phyloP scores from a whole-genome alignment of 1,140 invertebrate genomes.

The Patella vulgata region DNA sequence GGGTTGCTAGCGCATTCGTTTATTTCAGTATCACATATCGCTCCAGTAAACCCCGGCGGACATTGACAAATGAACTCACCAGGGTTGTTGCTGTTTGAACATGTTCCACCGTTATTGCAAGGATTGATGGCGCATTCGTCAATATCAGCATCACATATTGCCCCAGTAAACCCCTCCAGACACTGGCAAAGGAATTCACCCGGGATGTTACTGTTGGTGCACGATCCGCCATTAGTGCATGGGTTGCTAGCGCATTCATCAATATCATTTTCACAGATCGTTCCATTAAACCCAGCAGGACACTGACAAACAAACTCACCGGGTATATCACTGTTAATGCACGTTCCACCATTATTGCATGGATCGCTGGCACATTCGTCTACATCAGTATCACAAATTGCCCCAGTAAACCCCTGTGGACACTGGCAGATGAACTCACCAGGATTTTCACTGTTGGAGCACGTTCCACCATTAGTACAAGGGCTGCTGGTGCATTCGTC shows the following conservation, averaged over 20 bases:
- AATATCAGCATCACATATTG: constrained; percentile 27
- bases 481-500: constrained; percentile 37
- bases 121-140: constrained; percentile 40
- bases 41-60: constrained; percentile 70
- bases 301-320: constrained; percentile 27
- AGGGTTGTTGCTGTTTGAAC: constrained; percentile 62
- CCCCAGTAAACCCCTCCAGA: constrained; percentile 72
- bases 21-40: constrained; percentile 46
- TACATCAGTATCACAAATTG: constrained; percentile 85
- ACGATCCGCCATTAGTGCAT: constrained; percentile 21
- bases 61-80: constrained; percentile 77
- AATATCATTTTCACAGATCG: constrained; percentile 18
- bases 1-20: constrained; percentile 45
- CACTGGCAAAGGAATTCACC: constrained; percentile 78
- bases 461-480: constrained; percentile 43
- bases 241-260: constrained; percentile 20
- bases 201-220: constrained; percentile 67
- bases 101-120: constrained; percentile 48
- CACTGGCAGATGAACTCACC: constrained; percentile 87
- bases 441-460: constrained; percentile 23
- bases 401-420: constrained; percentile 83
- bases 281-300: constrained; percentile 24
- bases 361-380: constrained; percentile 83
- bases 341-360: constrained; percentile 74
- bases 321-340: constrained; percentile 28